These are phyloP conservation scores for Coenonympha arcania DNA, from an alignment of 2,888 invertebrate genomes.

Conservation along the genomic window DNA sequence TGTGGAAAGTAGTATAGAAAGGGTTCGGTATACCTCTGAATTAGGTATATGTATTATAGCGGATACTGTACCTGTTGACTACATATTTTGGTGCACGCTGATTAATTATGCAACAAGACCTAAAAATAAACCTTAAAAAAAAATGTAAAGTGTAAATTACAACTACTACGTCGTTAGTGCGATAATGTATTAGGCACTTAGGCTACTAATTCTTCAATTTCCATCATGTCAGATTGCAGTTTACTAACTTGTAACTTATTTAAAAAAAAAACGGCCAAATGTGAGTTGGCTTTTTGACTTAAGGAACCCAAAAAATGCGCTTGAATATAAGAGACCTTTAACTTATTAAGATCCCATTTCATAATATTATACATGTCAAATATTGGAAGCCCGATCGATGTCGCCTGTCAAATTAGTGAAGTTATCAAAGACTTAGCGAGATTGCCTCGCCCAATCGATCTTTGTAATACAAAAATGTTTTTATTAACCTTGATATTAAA, in stretches of 20 bases:
- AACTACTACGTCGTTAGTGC: background rate
- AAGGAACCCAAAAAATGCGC: no score
- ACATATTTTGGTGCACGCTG: conserved; percentile 30
- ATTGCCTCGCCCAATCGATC: conserved; percentile 15
- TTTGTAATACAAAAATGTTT: background rate
- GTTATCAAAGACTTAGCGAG: conserved; percentile 24
- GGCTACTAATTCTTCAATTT: no score
- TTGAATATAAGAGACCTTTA: no score
- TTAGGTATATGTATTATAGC: conserved; percentile 69
- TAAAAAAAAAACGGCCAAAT: no score
- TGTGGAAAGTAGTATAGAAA: conserved; percentile 19
- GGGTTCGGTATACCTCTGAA: conserved; percentile 44
- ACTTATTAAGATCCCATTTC: conserved; percentile 5
- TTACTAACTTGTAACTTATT: no score
- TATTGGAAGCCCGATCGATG: conserved; percentile 11
- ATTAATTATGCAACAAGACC: conserved; percentile 11
- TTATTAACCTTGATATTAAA: background rate
- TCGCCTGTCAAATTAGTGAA: conserved; percentile 27
- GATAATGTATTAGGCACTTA: background rate
- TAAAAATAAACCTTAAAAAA: background rate
- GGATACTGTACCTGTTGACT: conserved; percentile 42
- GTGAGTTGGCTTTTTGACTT: no score
- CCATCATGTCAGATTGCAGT: no score
- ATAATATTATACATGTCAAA: conserved; percentile 12
- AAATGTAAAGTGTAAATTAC: background rate